Evolutionary conservation across 2,113 vertebrate genomes (phyloP).

Genomic region (Rhagologus leucostigma): DNA sequence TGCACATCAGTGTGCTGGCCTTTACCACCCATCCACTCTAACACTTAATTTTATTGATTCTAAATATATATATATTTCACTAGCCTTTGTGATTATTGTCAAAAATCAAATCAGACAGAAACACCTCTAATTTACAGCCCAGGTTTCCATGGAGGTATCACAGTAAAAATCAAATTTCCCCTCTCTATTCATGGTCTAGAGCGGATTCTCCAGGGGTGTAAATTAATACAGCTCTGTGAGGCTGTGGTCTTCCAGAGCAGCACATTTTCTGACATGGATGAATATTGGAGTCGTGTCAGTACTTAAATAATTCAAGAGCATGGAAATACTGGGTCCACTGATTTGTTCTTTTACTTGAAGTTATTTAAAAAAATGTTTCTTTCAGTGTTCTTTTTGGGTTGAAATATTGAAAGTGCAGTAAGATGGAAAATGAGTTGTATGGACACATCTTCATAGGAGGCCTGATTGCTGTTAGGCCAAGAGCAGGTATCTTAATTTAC

Average conservation of each 20-base stretch:
- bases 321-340: background rate
- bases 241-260: background rate
- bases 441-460: background rate
- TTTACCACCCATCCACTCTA: background rate
- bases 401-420: background rate
- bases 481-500: background rate
- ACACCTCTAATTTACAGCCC: background rate
- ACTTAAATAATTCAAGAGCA: background rate
- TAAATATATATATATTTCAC: background rate
- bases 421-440: background rate
- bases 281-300: background rate
- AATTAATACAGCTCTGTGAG: background rate
- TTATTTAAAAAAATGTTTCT: background rate
- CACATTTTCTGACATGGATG: background rate
- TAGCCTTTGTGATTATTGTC: background rate
- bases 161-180: background rate
- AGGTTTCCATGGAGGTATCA: background rate
- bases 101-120: background rate
- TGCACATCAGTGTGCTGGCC: background rate
- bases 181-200: background rate
- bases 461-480: background rate
- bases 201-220: background rate
- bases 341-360: background rate
- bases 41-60: background rate
- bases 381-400: background rate